phyloP scores from a whole-genome alignment of 2,797 vertebrate species.

The Paratrypauchen microcephalus region DNA sequence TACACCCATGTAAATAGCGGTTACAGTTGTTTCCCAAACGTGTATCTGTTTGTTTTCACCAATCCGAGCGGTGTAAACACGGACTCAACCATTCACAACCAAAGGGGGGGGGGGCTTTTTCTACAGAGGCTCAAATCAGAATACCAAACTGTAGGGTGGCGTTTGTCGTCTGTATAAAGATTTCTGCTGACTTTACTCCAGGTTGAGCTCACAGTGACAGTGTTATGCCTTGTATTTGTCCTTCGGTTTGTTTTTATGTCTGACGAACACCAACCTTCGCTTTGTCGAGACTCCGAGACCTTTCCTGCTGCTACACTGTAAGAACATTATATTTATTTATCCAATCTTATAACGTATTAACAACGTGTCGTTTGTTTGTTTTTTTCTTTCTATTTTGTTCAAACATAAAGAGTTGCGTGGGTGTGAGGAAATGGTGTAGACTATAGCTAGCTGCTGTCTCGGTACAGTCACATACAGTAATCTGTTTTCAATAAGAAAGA shows the following conservation, averaged over 20 bases:
- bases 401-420: neutral
- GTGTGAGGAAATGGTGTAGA: neutral
- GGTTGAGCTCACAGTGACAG: neutral
- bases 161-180: neutral
- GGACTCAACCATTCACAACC: constrained; percentile 25
- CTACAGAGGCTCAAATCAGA: neutral
- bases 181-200: neutral
- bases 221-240: neutral
- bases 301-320: neutral
- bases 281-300: neutral
- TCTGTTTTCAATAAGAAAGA: neutral
- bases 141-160: neutral
- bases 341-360: neutral
- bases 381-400: neutral
- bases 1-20: too few relatives aligned
- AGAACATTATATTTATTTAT: neutral
- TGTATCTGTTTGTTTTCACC: constrained; percentile 7
- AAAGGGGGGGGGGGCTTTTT: neutral
- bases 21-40: neutral
- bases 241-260: neutral
- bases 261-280: neutral
- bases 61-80: neutral
- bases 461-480: neutral
- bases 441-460: neutral
- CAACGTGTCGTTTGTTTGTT: neutral